Evolutionary conservation across 2,888 invertebrate species (phyloP), one percentile per base, ranked within the genome.

Genomic region (Diogma glabrata): DNA sequence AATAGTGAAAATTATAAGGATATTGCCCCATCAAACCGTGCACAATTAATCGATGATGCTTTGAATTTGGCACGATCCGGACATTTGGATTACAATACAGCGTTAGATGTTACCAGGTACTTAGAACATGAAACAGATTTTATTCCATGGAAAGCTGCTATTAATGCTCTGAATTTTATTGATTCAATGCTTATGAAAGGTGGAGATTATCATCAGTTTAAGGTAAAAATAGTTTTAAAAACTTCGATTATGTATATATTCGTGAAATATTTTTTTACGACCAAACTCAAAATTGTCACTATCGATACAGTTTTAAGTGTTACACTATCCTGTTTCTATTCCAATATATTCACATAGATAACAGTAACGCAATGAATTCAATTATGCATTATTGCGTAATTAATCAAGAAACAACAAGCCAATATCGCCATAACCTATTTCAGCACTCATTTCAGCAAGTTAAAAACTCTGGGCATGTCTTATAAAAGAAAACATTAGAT

Each of bases 11-110:
- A 72, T 12, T 86, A 78, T 60, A 70, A 73, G 59, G 75, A 78
- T 52, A 86, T 93, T 48, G 78, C 84, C 36, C 76, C 83, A 0
- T 79, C 84, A 22, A 91, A 92, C 63, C 73, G 93, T 51, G 92
- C 90, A 0, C 93, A 94, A 64, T 72, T 96, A 26, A 73, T 96
- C 7, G 91, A 94, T 60, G 95, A 96, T 65, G 81, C 86, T 0
- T 73, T 88, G 68, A 87, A 85, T 64, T 67, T 90, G 51, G 91
- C 90, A 0, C 71, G 84, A 12, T 81, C 84, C 23, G 87, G 86
- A 2, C 74, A 77, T 43, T 64, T 90, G 30, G 76, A 78, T 60
- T 91, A 91, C 60, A 73, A 76, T 10, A 77, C 80, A 3, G 87
- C 91, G 0, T 70, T 95, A 56, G 84, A 88, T 58, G 74, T 93